Base-by-base conservation (phyloP, 2,888 invertebrate genomes). In the Agapostemon virescens region DNA sequence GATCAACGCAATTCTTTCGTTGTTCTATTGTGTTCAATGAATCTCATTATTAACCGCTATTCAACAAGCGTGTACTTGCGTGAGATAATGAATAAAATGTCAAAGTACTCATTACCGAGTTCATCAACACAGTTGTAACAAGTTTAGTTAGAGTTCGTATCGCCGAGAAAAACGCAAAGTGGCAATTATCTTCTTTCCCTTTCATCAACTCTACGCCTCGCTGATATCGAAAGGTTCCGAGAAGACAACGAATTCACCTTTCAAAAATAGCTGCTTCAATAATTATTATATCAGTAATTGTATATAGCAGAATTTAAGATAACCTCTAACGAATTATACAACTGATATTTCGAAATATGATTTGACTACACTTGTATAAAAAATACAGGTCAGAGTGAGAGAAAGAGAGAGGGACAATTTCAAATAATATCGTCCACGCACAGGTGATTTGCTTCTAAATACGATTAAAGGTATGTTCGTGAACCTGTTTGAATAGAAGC, bases 171-270 rank as follows among this genome's bases (percentile, higher is more conserved):
- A 23, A 23, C 33, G 33, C 17, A 33, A 68, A 36, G 42, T 33
- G 33, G 52, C 26, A 63, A 23, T 45, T 33, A 17, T 36, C 9
- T 38, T 7, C 13, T 67, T n/a, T 23, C 33, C 15, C 6, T 49
- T 64, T 33, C 38, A 49, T 42, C 71, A 36, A 74, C 71, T 68
- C 33, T 69, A 52, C 42, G 52, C 36, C 36, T 81, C 20, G 30
- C 52, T 72, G 4, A 9, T 40, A 77, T 61, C 17, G 38, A 52
- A 78, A 78, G 0, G 17, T 72, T 67, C 13, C 33, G 15, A 61
- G 52, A 69, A 68, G n/a, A 64, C 74, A 82, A 82, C 79, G 82
- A 83, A 79, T 69, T 63, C n/a, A 20, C 33, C 33, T 23, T 38
- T 45, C 38, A 49, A 13, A 40, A 38, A 69, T 17, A 64, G 23